Conservation (phyloP, 2,113 vertebrate genomes). For the Sylvilagus bachmani region DNA sequence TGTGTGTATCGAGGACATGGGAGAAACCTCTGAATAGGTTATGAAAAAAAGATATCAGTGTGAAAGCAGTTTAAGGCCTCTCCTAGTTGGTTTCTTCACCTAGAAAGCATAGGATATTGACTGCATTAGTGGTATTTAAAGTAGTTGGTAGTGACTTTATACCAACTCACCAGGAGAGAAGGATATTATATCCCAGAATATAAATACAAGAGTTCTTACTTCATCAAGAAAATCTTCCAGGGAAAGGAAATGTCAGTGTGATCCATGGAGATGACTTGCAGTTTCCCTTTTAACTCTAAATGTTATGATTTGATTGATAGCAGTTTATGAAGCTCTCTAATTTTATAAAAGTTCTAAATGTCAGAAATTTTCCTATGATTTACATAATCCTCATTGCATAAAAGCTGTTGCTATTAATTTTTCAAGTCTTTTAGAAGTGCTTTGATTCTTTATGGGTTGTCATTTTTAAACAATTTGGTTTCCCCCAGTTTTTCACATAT, state of each 20-base stretch:
- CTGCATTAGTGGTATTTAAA: not conserved
- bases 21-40: not conserved
- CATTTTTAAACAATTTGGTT: conserved; percentile 55
- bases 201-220: conserved; percentile 10
- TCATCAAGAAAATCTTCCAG: conserved; percentile 12
- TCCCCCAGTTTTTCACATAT: conserved; percentile 18
- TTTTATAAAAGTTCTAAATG: conserved; percentile 43
- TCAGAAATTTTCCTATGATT: conserved; percentile 45
- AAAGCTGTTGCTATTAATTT: conserved; percentile 32
- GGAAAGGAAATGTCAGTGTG: not conserved
- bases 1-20: not conserved
- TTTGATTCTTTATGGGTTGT: conserved; percentile 44
- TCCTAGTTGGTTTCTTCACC: not conserved
- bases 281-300: conserved; percentile 51
- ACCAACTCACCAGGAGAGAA: not conserved
- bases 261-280: conserved; percentile 36
- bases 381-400: not conserved
- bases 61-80: not conserved
- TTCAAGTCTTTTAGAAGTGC: conserved; percentile 15
- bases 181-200: not conserved
- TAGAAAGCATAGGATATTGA: not conserved
- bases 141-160: not conserved
- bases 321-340: conserved; percentile 26
- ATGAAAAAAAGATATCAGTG: not conserved
- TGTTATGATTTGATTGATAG: not conserved